A percentile compares a stretch with the other conserved stretches of the same genome.
phyloP scores from a whole-genome alignment of 2,113 vertebrate genomes.

The Zosterops hypoxanthus region DNA sequence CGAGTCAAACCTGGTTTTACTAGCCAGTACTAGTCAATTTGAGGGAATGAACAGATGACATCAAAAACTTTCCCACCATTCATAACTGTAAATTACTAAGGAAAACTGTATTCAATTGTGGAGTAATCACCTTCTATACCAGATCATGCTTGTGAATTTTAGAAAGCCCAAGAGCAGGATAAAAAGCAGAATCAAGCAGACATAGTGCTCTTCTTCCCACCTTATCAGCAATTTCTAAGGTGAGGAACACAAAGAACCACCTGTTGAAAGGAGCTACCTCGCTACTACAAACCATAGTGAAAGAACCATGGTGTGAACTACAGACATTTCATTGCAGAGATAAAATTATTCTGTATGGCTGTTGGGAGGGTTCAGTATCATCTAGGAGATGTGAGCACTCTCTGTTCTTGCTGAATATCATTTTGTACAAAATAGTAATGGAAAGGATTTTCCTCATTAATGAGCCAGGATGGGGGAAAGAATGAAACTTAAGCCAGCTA shows the following conservation, averaged over 20 bases:
- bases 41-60: neutral
- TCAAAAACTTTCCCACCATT: neutral
- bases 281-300: neutral
- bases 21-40: neutral
- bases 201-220: neutral
- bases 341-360: neutral
- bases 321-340: neutral
- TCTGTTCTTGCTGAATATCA: neutral
- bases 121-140: neutral
- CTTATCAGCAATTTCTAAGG: neutral
- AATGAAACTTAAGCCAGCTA: slow-evolving; percentile 36
- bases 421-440: slow-evolving; percentile 12
- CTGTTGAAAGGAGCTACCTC: neutral
- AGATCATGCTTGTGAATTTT: neutral
- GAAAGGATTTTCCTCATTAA: slow-evolving; percentile 55
- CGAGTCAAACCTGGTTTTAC: neutral
- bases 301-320: neutral
- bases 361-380: neutral
- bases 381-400: neutral
- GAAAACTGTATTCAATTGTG: neutral
- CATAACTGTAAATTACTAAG: neutral
- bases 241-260: neutral
- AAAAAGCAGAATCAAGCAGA: neutral
- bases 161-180: neutral
- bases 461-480: neutral